Percentiles rank a stretch among this genome's conserved stretches.
Conservation (phyloP, 2,797 vertebrate species). For the Zenarchopterus dispar region DNA sequence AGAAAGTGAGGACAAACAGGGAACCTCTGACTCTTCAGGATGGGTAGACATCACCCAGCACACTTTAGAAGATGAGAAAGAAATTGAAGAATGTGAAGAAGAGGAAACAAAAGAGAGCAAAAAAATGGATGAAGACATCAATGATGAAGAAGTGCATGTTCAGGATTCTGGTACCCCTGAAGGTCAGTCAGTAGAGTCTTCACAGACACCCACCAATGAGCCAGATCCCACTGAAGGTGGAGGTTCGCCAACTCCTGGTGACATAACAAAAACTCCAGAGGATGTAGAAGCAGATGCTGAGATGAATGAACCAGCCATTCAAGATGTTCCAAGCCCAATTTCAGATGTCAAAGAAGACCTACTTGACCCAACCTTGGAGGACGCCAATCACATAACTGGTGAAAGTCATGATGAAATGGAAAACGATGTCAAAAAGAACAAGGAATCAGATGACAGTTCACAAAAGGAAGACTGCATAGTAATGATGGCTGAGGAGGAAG, state of each 20-base stretch:
- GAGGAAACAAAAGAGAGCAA: neutral
- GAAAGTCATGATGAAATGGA: conserved; percentile 12
- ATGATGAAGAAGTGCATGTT: conserved; percentile 2
- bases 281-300: neutral
- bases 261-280: neutral
- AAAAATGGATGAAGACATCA: rapidly evolving
- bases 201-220: neutral
- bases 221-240: neutral
- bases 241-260: neutral
- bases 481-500: conserved; percentile 8
- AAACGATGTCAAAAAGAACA: neutral
- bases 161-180: neutral
- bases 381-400: neutral
- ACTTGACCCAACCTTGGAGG: neutral
- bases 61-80: neutral
- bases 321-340: conserved; percentile 3
- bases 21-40: neutral
- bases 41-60: no score
- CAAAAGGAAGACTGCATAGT: neutral
- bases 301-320: neutral
- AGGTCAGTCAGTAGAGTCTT: neutral
- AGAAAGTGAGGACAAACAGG: neutral
- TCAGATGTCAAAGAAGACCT: neutral
- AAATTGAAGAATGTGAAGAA: neutral
- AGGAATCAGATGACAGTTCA: neutral